These are phyloP conservation scores for Periophthalmodon schlosseri DNA, from an alignment of 2,113 vertebrate genomes.

Conservation along the genomic window DNA sequence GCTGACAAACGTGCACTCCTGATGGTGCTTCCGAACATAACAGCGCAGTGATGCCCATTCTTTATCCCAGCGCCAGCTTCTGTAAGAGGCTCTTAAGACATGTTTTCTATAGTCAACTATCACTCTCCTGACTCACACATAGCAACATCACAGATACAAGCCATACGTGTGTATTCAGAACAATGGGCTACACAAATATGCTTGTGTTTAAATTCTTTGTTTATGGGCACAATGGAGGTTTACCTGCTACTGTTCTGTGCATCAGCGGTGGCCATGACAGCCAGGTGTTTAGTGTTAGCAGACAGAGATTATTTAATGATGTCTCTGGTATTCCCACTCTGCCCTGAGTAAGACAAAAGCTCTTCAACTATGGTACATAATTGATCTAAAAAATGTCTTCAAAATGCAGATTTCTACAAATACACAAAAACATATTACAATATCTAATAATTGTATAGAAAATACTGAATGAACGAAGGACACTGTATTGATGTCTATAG, in stretches of 20 bases:
- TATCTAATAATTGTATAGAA: background rate
- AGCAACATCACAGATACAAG: slow-evolving; percentile 45
- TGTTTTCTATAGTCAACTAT: slow-evolving; percentile 55
- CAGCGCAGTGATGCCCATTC: slow-evolving; percentile 40
- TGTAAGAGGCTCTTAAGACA: slow-evolving; percentile 41
- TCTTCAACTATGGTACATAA: background rate
- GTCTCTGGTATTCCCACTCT: background rate
- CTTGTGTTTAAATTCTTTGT: background rate
- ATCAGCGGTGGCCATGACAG: slow-evolving; percentile 2
- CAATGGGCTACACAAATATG: background rate
- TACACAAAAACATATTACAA: background rate
- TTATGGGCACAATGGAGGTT: background rate
- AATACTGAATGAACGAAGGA: background rate
- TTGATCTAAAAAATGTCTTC: background rate
- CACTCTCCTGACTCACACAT: slow-evolving; percentile 44
- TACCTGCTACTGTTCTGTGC: background rate
- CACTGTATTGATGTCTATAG: background rate
- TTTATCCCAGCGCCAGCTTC: slow-evolving; percentile 37
- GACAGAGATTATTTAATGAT: slow-evolving; percentile 2
- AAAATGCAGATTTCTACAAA: background rate
- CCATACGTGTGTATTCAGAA: slow-evolving; percentile 20
- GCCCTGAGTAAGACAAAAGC: background rate
- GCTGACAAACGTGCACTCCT: slow-evolving; percentile 28
- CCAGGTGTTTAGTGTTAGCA: background rate
- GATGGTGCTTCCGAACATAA: slow-evolving; percentile 13